phyloP scores from a whole-genome alignment of 2,888 invertebrate genomes.

The Heteromyza rotundicornis region DNA sequence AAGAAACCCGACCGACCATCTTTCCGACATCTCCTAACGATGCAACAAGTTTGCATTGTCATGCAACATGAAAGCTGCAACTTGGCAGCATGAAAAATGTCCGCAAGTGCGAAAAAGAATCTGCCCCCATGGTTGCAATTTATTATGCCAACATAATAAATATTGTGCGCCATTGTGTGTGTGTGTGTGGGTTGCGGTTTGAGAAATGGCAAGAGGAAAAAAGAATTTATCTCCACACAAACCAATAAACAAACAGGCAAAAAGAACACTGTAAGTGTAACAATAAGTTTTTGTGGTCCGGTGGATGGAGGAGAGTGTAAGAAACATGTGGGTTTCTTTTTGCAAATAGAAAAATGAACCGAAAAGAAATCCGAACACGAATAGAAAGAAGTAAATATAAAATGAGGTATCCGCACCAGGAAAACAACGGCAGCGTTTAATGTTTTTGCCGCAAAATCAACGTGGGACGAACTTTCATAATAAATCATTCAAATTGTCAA shows the following conservation, averaged over 20 bases:
- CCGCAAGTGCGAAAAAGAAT: slow-evolving; percentile 52
- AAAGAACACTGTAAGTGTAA: background rate
- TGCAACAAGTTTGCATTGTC: slow-evolving; percentile 10
- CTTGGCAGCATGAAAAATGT: slow-evolving; percentile 47
- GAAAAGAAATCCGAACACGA: too few species aligned
- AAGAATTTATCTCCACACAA: background rate
- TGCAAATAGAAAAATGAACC: too few species aligned
- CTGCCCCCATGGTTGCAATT: slow-evolving; percentile 51
- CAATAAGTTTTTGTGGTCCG: too few species aligned
- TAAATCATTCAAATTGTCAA: slow-evolving; percentile 51
- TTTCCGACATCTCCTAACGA: too few species aligned
- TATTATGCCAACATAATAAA: slow-evolving; percentile 55
- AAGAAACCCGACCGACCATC: background rate
- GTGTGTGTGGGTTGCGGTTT: background rate
- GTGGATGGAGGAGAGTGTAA: too few species aligned
- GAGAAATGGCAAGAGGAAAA: background rate
- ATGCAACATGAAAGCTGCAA: slow-evolving; percentile 27
- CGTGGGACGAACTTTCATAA: slow-evolving; percentile 16
- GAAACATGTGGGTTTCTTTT: too few species aligned
- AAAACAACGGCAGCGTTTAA: background rate
- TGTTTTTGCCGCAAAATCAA: background rate
- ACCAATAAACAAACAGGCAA: background rate
- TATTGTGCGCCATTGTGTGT: slow-evolving; percentile 32
- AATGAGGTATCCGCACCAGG: too few species aligned
- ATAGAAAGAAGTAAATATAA: too few species aligned